phyloP scores from a whole-genome alignment of 2,797 vertebrate species.

The Artibeus lituratus region DNA sequence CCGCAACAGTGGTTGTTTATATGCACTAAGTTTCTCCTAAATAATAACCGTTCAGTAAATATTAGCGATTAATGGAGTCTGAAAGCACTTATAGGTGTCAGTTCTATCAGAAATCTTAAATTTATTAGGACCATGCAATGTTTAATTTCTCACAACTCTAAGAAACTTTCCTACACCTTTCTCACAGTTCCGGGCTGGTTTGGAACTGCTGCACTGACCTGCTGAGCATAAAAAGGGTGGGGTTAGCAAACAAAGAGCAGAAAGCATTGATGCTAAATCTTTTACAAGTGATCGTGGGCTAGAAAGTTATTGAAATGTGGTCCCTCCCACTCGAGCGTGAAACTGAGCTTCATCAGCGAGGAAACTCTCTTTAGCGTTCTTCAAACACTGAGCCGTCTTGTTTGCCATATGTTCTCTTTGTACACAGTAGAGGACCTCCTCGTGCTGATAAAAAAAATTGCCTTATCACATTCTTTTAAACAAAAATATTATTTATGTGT shows the following conservation, averaged over 20 bases:
- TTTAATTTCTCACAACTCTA: background rate
- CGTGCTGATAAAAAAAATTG: background rate
- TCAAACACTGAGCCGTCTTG: background rate
- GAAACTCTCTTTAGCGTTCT: background rate
- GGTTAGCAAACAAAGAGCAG: background rate
- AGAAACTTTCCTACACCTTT: background rate
- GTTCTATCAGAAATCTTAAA: background rate
- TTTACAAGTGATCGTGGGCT: background rate
- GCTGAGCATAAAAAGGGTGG: background rate
- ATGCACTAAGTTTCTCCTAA: background rate
- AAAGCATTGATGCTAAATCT: background rate
- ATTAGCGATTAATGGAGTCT: background rate
- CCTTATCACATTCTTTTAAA: background rate
- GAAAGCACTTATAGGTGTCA: background rate
- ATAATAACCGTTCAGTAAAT: background rate
- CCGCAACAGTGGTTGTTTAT: background rate
- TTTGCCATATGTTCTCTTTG: conserved; percentile 36
- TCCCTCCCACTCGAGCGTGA: background rate
- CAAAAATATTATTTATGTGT: background rate
- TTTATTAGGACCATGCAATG: background rate
- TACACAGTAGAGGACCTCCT: background rate
- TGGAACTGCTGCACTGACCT: background rate
- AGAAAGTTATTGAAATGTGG: background rate
- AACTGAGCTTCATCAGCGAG: background rate
- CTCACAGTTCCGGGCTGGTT: background rate